A percentile compares a stretch with the other conserved stretches of the same genome.
These are phyloP conservation scores for Lepidocyrtoides sp. DNA, from an alignment of 2,888 invertebrate genomes.

Conservation along the genomic window DNA sequence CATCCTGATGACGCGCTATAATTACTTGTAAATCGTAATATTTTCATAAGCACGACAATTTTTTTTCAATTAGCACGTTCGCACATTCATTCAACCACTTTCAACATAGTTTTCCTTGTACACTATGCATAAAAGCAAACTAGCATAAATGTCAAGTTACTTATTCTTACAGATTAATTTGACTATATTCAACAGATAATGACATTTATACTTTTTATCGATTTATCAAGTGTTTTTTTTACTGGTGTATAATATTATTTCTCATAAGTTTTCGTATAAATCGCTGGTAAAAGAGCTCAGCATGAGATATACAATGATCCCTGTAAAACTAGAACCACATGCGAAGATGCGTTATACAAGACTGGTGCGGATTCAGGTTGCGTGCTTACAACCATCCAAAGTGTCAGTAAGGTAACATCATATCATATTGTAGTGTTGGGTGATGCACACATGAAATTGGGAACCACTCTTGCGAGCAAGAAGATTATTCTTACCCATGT, in stretches of 20 bases:
- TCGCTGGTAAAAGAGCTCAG: neutral
- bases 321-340: constrained; percentile 56
- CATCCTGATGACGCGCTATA: constrained; percentile 73
- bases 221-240: neutral
- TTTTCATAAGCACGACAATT: neutral
- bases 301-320: neutral
- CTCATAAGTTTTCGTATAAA: neutral
- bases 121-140: neutral
- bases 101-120: constrained; percentile 5
- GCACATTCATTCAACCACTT: constrained; percentile 35
- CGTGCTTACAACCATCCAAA: constrained; percentile 53
- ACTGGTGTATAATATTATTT: neutral
- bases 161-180: too few species aligned
- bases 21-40: constrained; percentile 1
- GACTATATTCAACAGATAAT: too few species aligned
- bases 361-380: constrained; percentile 71
- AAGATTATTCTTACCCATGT: neutral
- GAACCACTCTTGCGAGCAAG: neutral
- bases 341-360: constrained; percentile 55
- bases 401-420: constrained; percentile 37
- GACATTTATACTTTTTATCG: neutral
- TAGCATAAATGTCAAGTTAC: too few species aligned
- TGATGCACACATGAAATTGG: constrained; percentile 17
- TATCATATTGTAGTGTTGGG: neutral
- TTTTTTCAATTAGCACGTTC: constrained; percentile 15